Evolutionary conservation across 2,888 invertebrate species (phyloP), one percentile per base, ranked within the genome.

Genomic region (Tholera decimalis): DNA sequence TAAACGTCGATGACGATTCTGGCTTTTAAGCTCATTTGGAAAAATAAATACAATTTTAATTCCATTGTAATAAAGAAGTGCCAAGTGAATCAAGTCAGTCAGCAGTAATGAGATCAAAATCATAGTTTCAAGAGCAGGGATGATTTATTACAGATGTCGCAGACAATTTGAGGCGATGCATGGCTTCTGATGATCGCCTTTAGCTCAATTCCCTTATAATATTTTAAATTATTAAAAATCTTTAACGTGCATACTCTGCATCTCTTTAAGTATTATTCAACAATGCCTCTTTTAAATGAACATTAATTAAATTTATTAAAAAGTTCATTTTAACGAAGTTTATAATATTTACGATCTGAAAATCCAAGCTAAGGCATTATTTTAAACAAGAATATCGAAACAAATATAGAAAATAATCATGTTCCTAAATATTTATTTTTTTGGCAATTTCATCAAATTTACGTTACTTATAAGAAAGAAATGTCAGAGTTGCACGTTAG

Each of bases 101-200:
- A 86, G 88, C 88, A 87, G 86, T 83, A 86, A 88, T 93, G 94
- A 94, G 93, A 93, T 94, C 94, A 91, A 88, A 89, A 87, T 87
- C 82, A 87, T 84, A 83, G 78, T 77, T 71, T 74, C 53, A 66
- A 61, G 60, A 61, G 78, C 58, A 53, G 53, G 65, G 26, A 26
- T 49, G 37, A 28, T 13, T 53, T 20, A 35, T 24, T 15, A 35
- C 33, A 51, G 30, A 47, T 59, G 33, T 26, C 33, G 13, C 26
- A 37, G 22, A 20, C 30, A 37, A 47, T 53, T 30, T 15, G 2
- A 24, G 26, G 24, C 26, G n/a, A 8, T 44, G 24, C 20, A 24
- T 15, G 1, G 18, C 13, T 41, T 35, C 20, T 55, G 15, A 15
- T 37, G 9, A 11, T 39, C 20, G 15, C 33, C 22, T 39, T 30